Evolutionary conservation across 2,113 vertebrate species (phyloP).

Genomic region (Gobio gobio): DNA sequence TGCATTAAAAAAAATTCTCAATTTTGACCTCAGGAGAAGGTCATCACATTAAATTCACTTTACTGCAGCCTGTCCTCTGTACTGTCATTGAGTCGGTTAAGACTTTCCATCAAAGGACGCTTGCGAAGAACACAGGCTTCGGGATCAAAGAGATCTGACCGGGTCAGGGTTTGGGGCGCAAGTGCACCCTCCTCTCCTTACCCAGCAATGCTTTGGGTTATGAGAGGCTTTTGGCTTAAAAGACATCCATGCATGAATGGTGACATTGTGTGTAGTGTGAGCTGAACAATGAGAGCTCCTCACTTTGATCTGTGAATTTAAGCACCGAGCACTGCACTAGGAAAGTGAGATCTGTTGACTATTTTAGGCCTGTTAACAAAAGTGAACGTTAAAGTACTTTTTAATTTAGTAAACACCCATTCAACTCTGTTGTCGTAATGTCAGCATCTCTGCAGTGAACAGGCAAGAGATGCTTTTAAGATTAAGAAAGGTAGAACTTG

Average conservation of each 20-base stretch:
- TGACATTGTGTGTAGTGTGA: conserved; percentile 64
- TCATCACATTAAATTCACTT: conserved; percentile 72
- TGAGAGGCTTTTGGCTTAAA: conserved; percentile 16
- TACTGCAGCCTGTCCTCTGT: conserved; percentile 32
- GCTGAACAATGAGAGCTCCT: conserved; percentile 56
- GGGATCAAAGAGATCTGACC: conserved; percentile 67
- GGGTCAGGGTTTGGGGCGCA: conserved; percentile 60
- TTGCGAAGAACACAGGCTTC: conserved; percentile 53
- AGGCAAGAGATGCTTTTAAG: neutral
- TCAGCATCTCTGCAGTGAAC: neutral
- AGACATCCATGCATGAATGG: conserved; percentile 61
- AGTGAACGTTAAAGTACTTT: neutral
- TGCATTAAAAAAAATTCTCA: conserved; percentile 50
- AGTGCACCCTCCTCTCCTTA: conserved; percentile 57
- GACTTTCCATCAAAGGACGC: conserved; percentile 70
- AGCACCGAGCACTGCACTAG: conserved; percentile 20
- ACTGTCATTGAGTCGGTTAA: conserved; percentile 52
- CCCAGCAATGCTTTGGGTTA: conserved; percentile 40
- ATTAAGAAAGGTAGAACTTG: neutral
- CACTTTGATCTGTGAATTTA: conserved; percentile 60
- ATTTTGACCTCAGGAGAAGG: conserved; percentile 60
- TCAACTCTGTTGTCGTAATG: neutral
- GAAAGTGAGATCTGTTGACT: neutral
- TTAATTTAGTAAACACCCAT: neutral
- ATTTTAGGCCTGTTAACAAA: neutral